These are phyloP conservation scores for Clitarchus hookeri DNA, from an alignment of 2,888 invertebrate species.

Conservation along the genomic window DNA sequence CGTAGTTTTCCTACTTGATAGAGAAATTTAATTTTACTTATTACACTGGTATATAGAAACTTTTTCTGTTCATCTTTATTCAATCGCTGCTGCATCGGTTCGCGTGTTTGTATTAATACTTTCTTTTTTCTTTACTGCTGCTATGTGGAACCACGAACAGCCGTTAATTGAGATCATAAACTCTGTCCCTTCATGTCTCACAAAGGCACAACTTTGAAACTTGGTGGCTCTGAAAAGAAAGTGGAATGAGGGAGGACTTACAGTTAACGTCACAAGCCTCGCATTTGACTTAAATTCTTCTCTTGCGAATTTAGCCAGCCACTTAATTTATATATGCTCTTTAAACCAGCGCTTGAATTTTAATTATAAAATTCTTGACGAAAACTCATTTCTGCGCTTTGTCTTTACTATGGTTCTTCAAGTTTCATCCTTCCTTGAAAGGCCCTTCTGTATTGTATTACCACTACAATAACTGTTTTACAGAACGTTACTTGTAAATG, in stretches of 20 bases:
- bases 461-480: background rate
- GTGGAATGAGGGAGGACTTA: background rate
- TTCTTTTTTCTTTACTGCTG: background rate
- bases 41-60: background rate
- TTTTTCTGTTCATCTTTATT: background rate
- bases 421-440: background rate
- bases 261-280: background rate
- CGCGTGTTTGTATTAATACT: background rate
- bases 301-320: background rate
- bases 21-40: background rate
- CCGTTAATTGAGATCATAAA: constrained; percentile 14
- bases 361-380: background rate
- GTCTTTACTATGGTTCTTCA: background rate
- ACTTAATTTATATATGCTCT: constrained; percentile 1
- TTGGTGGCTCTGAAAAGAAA: background rate
- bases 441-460: background rate
- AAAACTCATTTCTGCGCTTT: background rate
- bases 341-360: background rate
- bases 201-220: background rate
- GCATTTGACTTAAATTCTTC: background rate
- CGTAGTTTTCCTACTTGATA: background rate
- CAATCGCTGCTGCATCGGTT: background rate
- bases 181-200: constrained; percentile 7
- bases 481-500: background rate
- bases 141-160: background rate